phyloP scores from a whole-genome alignment of 2,113 vertebrate species.

The Ptilorrhoa leucosticta region DNA sequence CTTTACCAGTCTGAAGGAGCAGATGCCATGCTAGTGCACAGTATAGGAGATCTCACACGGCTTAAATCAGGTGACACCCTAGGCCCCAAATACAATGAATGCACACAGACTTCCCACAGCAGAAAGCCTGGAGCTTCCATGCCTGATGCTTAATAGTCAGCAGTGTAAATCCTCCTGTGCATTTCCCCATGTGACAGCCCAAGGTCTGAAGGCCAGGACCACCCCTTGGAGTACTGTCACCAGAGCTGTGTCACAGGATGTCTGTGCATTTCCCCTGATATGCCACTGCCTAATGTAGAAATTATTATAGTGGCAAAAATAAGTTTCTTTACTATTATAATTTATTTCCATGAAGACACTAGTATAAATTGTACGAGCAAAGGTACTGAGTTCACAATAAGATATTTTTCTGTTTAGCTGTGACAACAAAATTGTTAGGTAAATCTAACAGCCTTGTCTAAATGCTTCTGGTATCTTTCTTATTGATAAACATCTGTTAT shows the following conservation, averaged over 20 bases:
- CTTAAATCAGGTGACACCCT: neutral
- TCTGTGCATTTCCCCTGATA: neutral
- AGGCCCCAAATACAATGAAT: neutral
- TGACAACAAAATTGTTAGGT: neutral
- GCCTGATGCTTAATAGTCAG: neutral
- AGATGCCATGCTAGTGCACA: neutral
- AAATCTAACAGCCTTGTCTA: neutral
- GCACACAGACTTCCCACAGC: neutral
- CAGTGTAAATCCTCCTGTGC: neutral
- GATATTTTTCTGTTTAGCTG: neutral
- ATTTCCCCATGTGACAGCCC: neutral
- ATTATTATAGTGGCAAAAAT: neutral
- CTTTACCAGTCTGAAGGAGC: neutral
- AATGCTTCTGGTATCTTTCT: neutral
- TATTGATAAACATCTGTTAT: neutral
- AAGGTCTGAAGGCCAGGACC: neutral
- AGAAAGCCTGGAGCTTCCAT: neutral
- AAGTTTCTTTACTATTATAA: neutral
- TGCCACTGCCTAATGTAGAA: neutral
- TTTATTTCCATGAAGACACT: neutral
- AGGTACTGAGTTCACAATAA: neutral
- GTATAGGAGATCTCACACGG: neutral
- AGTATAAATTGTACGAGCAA: neutral
- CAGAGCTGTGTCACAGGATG: neutral
- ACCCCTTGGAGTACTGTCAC: neutral